phyloP scores from a whole-genome alignment of 2,113 vertebrate species.

The Cryptotis parvus region DNA sequence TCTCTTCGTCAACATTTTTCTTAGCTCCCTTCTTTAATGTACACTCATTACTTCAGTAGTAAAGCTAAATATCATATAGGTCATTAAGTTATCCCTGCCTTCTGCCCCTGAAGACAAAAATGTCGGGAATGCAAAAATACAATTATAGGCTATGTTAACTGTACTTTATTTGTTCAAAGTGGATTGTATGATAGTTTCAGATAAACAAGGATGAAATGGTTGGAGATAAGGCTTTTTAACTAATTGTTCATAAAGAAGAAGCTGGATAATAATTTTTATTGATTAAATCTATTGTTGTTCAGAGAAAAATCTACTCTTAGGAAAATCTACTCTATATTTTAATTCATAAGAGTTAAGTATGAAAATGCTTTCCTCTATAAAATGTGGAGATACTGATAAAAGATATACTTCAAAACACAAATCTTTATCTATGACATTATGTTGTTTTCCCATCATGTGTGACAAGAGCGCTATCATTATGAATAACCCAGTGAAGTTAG shows the following conservation, averaged over 20 bases:
- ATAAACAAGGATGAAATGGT: background rate
- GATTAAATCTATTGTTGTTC: background rate
- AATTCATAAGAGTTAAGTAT: background rate
- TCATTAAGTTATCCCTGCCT: background rate
- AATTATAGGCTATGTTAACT: background rate
- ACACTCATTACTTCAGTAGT: background rate
- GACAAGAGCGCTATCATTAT: background rate
- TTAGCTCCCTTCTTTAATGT: background rate
- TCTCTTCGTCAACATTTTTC: background rate
- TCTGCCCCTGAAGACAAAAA: no score
- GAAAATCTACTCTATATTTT: constrained; percentile 18
- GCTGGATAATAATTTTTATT: background rate
- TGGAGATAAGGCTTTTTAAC: background rate
- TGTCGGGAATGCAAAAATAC: background rate
- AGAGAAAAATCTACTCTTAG: background rate
- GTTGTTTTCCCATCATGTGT: background rate
- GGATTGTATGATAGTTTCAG: background rate
- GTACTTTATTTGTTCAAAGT: background rate
- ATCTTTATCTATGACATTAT: background rate
- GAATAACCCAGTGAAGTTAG: background rate
- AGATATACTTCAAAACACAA: background rate
- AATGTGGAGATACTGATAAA: background rate
- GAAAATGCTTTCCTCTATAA: constrained; percentile 5
- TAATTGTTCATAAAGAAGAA: background rate
- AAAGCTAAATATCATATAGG: constrained; percentile 35